Conservation (phyloP, 2,113 vertebrate genomes). For the Montifringilla adamsi region DNA sequence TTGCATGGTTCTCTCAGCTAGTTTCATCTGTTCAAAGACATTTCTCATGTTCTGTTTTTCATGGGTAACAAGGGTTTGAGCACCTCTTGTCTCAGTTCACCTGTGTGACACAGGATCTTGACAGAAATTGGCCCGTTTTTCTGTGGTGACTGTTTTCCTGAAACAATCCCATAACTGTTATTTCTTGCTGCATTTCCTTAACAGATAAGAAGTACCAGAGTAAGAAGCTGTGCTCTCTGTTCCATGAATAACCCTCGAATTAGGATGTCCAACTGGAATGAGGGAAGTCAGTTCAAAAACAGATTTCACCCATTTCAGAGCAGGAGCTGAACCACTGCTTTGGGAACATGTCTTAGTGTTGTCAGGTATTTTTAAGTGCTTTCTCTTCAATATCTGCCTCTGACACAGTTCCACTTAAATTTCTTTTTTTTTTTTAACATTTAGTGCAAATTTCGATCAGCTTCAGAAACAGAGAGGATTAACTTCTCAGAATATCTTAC, state of each 20-base stretch:
- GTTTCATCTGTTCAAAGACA: neutral
- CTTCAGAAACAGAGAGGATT: neutral
- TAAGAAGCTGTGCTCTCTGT: neutral
- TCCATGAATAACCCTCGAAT: neutral
- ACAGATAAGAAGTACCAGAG: neutral
- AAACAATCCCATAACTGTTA: neutral
- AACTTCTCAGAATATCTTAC: neutral
- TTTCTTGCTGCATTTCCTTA: neutral
- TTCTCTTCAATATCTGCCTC: neutral
- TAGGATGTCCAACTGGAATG: neutral
- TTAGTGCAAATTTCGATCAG: neutral
- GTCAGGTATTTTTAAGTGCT: slow-evolving; percentile 1
- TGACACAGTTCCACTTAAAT: neutral
- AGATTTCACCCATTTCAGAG: neutral
- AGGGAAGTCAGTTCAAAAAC: neutral
- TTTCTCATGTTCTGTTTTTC: neutral
- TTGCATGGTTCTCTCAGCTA: neutral
- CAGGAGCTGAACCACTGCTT: neutral
- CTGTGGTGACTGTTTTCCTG: neutral
- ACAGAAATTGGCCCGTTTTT: neutral
- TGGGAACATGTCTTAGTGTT: neutral
- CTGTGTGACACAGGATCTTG: neutral
- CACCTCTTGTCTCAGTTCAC: neutral
- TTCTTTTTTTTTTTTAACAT: neutral
- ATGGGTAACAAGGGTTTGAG: neutral